Evolutionary conservation across 2,797 vertebrate species (phyloP).

Genomic region (Hozukius guyotensis): DNA sequence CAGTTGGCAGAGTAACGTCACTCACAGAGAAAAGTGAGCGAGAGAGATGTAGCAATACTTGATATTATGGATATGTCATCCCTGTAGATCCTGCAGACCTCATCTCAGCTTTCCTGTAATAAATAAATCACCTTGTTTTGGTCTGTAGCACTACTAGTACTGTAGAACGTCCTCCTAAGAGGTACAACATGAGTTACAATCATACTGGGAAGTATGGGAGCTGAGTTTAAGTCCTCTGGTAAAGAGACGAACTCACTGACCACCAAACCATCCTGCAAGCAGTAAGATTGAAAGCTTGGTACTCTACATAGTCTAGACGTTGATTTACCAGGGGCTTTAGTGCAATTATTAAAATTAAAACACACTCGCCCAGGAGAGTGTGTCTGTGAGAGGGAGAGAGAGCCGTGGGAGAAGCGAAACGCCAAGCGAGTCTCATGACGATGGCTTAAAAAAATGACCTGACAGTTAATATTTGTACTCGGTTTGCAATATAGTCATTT

Average conservation of each 20-base stretch:
- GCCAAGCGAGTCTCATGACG: too few relatives aligned
- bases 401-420: too few relatives aligned
- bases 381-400: too few relatives aligned
- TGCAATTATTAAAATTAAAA: neutral
- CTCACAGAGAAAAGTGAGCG: neutral
- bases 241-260: neutral
- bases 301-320: neutral
- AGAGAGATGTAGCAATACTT: neutral
- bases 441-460: rapidly evolving
- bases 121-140: neutral
- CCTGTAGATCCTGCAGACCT: neutral
- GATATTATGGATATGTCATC: constrained; percentile 3
- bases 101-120: neutral
- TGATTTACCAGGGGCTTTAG: neutral
- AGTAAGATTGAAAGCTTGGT: neutral
- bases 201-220: too few relatives aligned
- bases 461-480: too few relatives aligned
- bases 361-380: too few relatives aligned
- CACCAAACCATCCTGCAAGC: neutral
- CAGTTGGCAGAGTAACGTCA: neutral
- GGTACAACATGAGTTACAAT: neutral
- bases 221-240: neutral
- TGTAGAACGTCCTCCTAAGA: neutral
- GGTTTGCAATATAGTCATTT: too few relatives aligned
- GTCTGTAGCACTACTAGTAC: neutral